phyloP scores from a whole-genome alignment of 2,888 invertebrate species.

The Peribatodes rhomboidaria region DNA sequence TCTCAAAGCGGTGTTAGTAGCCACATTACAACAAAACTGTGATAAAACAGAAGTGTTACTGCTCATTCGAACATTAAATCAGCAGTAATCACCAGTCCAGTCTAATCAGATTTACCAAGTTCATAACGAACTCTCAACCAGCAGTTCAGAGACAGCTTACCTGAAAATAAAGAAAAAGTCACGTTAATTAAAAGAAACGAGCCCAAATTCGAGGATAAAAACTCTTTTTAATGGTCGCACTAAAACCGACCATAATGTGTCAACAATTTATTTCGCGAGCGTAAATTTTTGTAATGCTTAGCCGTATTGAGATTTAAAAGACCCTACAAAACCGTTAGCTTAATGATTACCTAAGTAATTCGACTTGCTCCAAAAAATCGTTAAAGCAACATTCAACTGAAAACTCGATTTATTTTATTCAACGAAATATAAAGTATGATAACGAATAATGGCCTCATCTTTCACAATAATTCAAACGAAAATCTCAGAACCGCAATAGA shows the following conservation, averaged over 20 bases:
- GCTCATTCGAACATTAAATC: slow-evolving; percentile 9
- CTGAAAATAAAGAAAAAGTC: slow-evolving; percentile 51
- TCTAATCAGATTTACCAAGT: slow-evolving; percentile 44
- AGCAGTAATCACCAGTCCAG: slow-evolving; percentile 10
- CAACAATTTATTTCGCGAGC: slow-evolving; percentile 38
- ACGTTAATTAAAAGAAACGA: slow-evolving; percentile 53
- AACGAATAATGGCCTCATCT: slow-evolving; percentile 1
- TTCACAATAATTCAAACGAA: slow-evolving; percentile 22
- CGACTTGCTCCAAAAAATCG: not conserved
- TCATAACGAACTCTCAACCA: slow-evolving; percentile 38
- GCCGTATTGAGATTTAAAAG: slow-evolving; percentile 24
- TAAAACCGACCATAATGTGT: slow-evolving; percentile 38
- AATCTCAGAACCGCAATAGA: slow-evolving; percentile 31
- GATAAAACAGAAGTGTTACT: slow-evolving; percentile 4
- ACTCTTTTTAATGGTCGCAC: slow-evolving; percentile 46
- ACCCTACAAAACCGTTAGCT: slow-evolving; percentile 31
- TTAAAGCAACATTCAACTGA: not conserved
- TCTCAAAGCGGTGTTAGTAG: slow-evolving; percentile 19
- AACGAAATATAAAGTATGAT: not conserved
- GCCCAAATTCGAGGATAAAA: slow-evolving; percentile 48
- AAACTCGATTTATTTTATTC: not conserved
- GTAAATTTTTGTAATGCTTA: slow-evolving; percentile 31
- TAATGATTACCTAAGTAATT: slow-evolving; percentile 4
- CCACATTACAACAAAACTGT: slow-evolving; percentile 4
- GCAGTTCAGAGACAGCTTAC: slow-evolving; percentile 45